phyloP scores from a whole-genome alignment of 64 coral and sea anemone genomes.

The Platygyra sinensis region DNA sequence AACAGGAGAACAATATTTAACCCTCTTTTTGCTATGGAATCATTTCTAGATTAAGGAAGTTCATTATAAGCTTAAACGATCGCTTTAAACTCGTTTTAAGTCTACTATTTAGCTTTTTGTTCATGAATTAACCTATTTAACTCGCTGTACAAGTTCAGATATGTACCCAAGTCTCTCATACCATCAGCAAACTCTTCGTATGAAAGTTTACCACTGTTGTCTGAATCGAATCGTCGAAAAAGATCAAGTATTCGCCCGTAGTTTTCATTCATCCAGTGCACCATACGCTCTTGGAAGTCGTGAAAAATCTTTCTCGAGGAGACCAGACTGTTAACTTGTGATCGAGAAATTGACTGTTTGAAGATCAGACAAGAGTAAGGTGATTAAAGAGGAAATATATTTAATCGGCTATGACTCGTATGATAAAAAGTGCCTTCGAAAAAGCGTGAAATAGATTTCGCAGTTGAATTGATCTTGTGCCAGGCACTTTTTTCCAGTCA shows the following conservation, averaged over 20 bases:
- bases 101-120: no score
- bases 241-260: constrained; percentile 66
- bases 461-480: background rate
- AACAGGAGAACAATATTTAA: no score
- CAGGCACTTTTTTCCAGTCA: no score
- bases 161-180: constrained; percentile 69
- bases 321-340: background rate
- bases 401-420: background rate
- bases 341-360: background rate
- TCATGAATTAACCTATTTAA: no score
- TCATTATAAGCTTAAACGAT: no score
- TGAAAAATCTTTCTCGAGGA: constrained; percentile 39
- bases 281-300: constrained; percentile 61
- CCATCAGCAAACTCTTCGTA: constrained; percentile 76
- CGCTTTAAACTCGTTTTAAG: no score
- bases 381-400: background rate
- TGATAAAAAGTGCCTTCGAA: background rate
- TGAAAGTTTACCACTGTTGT: constrained; percentile 65
- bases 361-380: background rate
- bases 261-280: constrained; percentile 61
- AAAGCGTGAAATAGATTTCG: background rate
- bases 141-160: no score
- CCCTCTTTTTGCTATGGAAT: no score
- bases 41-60: no score
- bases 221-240: constrained; percentile 72